Base-by-base conservation (phyloP, 2,113 vertebrate genomes). In the Peromyscus polionotus region DNA sequence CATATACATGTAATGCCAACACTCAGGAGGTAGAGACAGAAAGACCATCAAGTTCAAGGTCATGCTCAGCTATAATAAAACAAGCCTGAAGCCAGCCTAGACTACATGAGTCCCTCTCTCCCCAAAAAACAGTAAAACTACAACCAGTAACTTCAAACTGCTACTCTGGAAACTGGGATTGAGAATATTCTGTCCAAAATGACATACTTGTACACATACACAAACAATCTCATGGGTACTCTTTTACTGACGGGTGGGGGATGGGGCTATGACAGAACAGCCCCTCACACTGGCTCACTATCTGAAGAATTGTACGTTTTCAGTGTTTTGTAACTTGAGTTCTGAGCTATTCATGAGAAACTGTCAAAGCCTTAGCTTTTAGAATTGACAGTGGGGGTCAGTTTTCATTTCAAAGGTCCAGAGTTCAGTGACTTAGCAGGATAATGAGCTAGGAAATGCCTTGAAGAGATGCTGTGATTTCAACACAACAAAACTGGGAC, bases 351-450 rank as follows among this genome's bases (percentile, higher is more conserved):
- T 92, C 39, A 39, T 54, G 28, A 85, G 90, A 94, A 94, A 87
- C 7, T 20, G 92, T 73, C 31, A 33, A 95, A 88, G 84, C 7
- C 17, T 70, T 57, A 59, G 20, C 63, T 94, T 84, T 95, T 24
- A 36, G 51, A 17, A 95, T 67, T 94, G 83, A 68, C 36, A 17
- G 0, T 72, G n/a, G 45, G 20, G 26, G 14, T 68, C 28, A 80
- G 83, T 96, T 93, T 93, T 88, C 63, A 90, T 54, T 80, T 77
- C 67, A 92, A 94, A 86, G 79, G 7, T 39, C 57, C 39, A 26
- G n/a, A 1, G 42, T 51, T 92, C 59, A 92, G 42, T 70, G 70
- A 95, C 31, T 51, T 75, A 59, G 26, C 7, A 93, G 22, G 77
- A 70, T n/a, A 79, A 17, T 83, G 31, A 63, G 80, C 4, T n/a